A percentile compares a stretch with the other conserved stretches of the same genome.
These are phyloP conservation scores for Brachystomella parvula DNA, from an alignment of 1,140 invertebrate species.

Conservation along the genomic window DNA sequence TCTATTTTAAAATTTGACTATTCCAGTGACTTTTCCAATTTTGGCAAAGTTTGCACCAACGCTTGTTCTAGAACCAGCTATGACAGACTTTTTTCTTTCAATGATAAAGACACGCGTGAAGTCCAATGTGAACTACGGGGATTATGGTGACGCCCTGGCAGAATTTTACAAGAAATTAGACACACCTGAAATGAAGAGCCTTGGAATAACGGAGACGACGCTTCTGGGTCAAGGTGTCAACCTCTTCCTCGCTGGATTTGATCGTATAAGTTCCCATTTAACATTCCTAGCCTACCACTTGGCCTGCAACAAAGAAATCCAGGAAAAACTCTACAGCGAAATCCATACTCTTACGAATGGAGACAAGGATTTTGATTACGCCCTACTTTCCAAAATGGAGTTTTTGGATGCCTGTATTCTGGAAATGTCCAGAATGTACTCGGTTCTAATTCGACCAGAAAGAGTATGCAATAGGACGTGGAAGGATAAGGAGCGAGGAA, in stretches of 20 bases:
- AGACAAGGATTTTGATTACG: constrained; percentile 29
- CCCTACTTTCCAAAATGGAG: constrained; percentile 25
- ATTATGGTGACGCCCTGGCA: constrained; percentile 15
- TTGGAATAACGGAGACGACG: constrained; percentile 20
- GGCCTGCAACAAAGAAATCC: constrained; percentile 31
- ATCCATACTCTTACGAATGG: constrained; percentile 27
- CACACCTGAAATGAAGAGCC: constrained; percentile 2
- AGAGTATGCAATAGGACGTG: constrained; percentile 37
- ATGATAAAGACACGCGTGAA: neutral
- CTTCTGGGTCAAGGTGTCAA: constrained; percentile 27
- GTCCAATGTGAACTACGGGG: constrained; percentile 1
- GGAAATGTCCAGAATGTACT: constrained; percentile 27
- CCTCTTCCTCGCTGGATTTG: constrained; percentile 36
- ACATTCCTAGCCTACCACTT: constrained; percentile 28
- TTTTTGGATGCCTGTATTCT: constrained; percentile 34
- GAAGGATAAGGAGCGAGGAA: constrained; percentile 41
- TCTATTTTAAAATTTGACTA: neutral
- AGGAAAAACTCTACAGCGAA: constrained; percentile 36
- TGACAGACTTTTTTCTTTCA: constrained; percentile 4
- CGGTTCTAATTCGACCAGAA: constrained; percentile 24
- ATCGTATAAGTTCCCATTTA: constrained; percentile 32
- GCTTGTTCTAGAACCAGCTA: neutral
- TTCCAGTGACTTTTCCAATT: constrained; percentile 9
- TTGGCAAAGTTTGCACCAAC: constrained; percentile 13
- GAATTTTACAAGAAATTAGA: constrained; percentile 13